phyloP scores from a whole-genome alignment of 2,797 vertebrate species.

The Silurus aristotelis region DNA sequence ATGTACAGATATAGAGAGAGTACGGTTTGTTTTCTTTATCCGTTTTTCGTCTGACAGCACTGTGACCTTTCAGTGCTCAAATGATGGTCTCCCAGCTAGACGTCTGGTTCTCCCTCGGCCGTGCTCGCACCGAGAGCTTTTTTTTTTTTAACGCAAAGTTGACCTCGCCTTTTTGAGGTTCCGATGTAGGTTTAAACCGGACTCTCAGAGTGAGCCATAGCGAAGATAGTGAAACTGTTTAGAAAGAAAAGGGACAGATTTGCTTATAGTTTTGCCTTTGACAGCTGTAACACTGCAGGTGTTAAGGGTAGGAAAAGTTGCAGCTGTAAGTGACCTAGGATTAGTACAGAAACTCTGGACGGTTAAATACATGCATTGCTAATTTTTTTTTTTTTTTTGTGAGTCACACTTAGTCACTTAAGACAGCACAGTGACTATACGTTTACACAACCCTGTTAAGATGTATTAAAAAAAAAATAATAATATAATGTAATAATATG shows the following conservation, averaged over 20 bases:
- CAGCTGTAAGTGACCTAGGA: not conserved
- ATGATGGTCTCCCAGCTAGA: no score
- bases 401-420: not conserved
- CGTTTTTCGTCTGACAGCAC: not conserved
- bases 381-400: not conserved
- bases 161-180: not conserved
- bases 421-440: not conserved
- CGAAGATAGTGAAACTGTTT: slow-evolving; percentile 37
- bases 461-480: not conserved
- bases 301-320: slow-evolving; percentile 8
- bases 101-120: not conserved
- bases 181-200: not conserved
- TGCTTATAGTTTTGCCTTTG: slow-evolving; percentile 29
- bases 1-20: not conserved
- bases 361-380: not conserved
- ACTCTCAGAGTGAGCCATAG: not conserved
- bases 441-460: not conserved
- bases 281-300: slow-evolving; percentile 38
- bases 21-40: not conserved
- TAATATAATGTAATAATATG: no score
- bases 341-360: not conserved
- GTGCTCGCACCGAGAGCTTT: no score
- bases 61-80: not conserved
- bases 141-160: not conserved
- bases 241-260: slow-evolving; percentile 12